Conservation (phyloP, 2,888 invertebrate genomes). For the Eupithecia insigniata region DNA sequence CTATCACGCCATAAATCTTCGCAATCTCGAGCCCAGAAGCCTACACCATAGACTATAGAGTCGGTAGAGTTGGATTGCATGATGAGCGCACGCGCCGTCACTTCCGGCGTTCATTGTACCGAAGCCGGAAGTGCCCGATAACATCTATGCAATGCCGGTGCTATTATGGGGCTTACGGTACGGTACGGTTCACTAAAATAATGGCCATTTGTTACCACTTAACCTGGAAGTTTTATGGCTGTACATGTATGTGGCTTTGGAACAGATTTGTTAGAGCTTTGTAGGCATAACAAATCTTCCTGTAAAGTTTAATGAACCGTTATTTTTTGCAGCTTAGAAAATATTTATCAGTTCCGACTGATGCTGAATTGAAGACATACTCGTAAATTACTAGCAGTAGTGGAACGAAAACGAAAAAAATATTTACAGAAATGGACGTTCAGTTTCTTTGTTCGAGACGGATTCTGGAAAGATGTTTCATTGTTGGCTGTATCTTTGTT, state of each 20-base stretch:
- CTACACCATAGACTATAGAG: slow-evolving; percentile 36
- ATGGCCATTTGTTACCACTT: slow-evolving; percentile 41
- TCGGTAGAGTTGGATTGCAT: slow-evolving; percentile 54
- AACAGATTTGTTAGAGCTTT: slow-evolving; percentile 30
- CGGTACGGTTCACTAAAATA: slow-evolving; percentile 45
- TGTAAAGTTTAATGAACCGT: slow-evolving; percentile 22
- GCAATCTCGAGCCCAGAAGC: slow-evolving; percentile 31
- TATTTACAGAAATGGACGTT: neutral
- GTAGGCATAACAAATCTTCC: neutral
- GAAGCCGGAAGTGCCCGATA: slow-evolving; percentile 70
- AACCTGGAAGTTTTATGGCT: slow-evolving; percentile 42
- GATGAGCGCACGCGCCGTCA: slow-evolving; percentile 72
- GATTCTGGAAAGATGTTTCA: neutral
- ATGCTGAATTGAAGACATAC: neutral
- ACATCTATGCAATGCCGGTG: slow-evolving; percentile 59
- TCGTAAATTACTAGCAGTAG: neutral
- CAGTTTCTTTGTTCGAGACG: neutral
- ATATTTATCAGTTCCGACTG: neutral
- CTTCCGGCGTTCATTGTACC: slow-evolving; percentile 70
- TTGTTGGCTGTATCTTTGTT: neutral
- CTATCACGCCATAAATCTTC: slow-evolving; percentile 30
- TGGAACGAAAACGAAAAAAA: neutral
- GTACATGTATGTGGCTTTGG: slow-evolving; percentile 35
- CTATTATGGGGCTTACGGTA: slow-evolving; percentile 43
- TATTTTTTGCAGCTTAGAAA: neutral